Evolutionary conservation across 2,888 invertebrate species (phyloP).

Genomic region (Elegia similella): DNA sequence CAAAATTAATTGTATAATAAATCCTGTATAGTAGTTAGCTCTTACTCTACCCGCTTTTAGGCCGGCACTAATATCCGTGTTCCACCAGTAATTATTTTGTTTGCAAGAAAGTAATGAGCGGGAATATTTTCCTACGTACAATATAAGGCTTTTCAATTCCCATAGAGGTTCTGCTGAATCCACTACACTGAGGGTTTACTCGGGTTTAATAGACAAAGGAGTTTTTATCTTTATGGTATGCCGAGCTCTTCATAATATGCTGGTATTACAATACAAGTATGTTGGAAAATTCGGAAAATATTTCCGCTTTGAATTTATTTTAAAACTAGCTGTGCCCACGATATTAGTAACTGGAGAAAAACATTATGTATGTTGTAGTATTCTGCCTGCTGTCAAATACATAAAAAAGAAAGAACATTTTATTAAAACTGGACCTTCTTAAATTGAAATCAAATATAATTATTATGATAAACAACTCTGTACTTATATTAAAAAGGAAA

Average conservation of each 20-base stretch:
- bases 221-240: not conserved
- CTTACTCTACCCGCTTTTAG: conserved; percentile 28
- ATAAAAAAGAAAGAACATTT: too few species aligned
- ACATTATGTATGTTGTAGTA: too few species aligned
- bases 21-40: not conserved
- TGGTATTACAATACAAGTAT: not conserved
- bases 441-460: too few species aligned
- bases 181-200: not conserved
- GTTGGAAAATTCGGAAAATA: not conserved
- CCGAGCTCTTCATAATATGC: not conserved
- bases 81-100: conserved; percentile 46
- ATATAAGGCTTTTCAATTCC: conserved; percentile 2
- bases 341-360: too few species aligned
- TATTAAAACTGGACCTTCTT: too few species aligned
- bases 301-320: too few species aligned
- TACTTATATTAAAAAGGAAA: too few species aligned
- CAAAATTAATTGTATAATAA: too few species aligned
- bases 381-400: too few species aligned
- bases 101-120: conserved; percentile 27
- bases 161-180: not conserved
- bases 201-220: not conserved
- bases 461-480: too few species aligned
- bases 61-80: conserved; percentile 41
- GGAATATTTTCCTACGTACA: conserved; percentile 12
- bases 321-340: too few species aligned